Base-by-base conservation (phyloP, 2,113 vertebrate species). In the Nerophis lumbriciformis region DNA sequence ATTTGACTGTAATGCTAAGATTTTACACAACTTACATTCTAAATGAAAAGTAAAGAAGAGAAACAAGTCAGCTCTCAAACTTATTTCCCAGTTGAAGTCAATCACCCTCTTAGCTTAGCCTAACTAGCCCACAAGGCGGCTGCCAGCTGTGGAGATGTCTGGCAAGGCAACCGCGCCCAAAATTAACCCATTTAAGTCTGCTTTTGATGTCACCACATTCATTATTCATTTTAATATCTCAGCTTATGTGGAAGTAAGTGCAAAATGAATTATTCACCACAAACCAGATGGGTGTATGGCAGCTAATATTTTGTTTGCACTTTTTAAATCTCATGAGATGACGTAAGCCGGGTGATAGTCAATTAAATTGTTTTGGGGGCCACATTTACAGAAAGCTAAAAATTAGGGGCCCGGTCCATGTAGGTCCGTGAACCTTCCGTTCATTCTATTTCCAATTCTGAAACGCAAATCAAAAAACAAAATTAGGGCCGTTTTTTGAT, bases 321-420 rank as follows among this genome's bases (percentile, higher is more conserved):
- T 19, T 68, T 53, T 74, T 69, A 51, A 66, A 63, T 78, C 73
- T 74, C 16, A 38, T 48, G 44, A 48, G 44, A 48, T 14, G 21
- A 48, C 36, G 28, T 28, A 28, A 28, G 2, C 28, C 28, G 28
- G 28, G 28, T 1, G 28, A 28, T 28, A 28, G 28, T 28, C 28
- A 4, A 28, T 28, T 1, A 28, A 28, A 28, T 28, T 28, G 28
- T 28, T 28, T 28, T 28, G 28, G 28, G 28, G 28, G 28, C 28
- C 28, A 28, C 28, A 28, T 28, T 28, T 4, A 28, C 2, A 28
- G 28, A 28, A 28, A 28, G 0, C 28, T 28, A 3, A 28, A 28
- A 2, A 28, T 28, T 28, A 28, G 28, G 19, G 19, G 19, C 19
- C 19, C 19, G 19, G 19, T 19, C 2, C 19, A 19, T 19, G 19